These are phyloP conservation scores for Catharus bicknelli DNA, from an alignment of 2,113 vertebrate species.

Conservation along the genomic window DNA sequence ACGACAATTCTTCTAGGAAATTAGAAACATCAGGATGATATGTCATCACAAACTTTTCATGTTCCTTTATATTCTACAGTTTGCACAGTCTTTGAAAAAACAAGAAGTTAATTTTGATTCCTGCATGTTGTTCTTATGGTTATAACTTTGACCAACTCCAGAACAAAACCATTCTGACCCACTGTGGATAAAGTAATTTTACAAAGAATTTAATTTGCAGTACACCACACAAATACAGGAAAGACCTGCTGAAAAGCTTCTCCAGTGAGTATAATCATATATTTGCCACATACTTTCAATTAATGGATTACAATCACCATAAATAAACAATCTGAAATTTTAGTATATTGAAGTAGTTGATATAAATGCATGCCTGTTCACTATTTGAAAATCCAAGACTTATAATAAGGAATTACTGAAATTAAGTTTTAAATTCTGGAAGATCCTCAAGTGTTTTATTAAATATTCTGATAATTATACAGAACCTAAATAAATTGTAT, in stretches of 20 bases:
- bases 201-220: neutral
- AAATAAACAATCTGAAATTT: neutral
- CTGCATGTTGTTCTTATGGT: neutral
- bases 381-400: neutral
- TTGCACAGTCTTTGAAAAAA: neutral
- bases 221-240: neutral
- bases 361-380: neutral
- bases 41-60: neutral
- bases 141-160: neutral
- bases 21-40: neutral
- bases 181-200: neutral
- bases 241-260: neutral
- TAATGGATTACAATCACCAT: neutral
- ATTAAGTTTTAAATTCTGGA: neutral
- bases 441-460: neutral
- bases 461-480: neutral
- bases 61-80: neutral
- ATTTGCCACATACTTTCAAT: neutral
- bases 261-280: neutral
- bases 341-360: neutral
- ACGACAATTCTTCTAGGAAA: neutral
- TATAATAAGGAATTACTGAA: neutral
- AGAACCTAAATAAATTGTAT: neutral
- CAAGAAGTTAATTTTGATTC: neutral
- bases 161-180: neutral